Conservation (phyloP, 2,888 invertebrate genomes). For the Orthosia gracilis region DNA sequence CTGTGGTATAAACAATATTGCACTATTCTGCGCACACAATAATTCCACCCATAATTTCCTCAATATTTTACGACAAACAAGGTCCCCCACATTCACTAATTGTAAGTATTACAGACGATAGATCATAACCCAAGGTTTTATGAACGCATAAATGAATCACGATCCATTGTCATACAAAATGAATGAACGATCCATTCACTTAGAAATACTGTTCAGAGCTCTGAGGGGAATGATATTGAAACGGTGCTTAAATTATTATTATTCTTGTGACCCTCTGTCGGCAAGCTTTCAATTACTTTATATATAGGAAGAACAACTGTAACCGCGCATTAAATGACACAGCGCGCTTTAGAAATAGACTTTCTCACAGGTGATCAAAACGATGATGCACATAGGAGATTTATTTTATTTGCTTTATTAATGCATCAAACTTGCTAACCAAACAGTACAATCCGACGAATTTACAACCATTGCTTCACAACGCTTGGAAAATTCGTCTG, state of each 20-base stretch:
- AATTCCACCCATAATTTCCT: neutral
- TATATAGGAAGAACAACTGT: neutral
- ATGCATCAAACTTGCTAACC: too few relatives aligned
- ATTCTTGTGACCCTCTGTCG: slow-evolving; percentile 24
- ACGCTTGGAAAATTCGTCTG: too few relatives aligned
- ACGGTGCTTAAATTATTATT: slow-evolving; percentile 37
- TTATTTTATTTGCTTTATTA: too few relatives aligned
- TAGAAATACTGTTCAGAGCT: slow-evolving; percentile 54
- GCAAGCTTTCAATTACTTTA: neutral
- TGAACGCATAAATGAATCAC: slow-evolving; percentile 59
- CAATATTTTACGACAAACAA: slow-evolving; percentile 25
- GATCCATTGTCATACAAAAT: slow-evolving; percentile 67
- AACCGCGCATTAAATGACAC: too few relatives aligned
- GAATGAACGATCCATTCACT: slow-evolving; percentile 57
- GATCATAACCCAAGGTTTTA: slow-evolving; percentile 51
- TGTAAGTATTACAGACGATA: slow-evolving; percentile 40
- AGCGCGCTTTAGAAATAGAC: too few relatives aligned
- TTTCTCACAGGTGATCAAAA: too few relatives aligned
- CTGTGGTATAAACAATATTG: neutral
- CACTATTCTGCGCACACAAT: neutral
- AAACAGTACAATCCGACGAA: too few relatives aligned
- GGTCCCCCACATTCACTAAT: slow-evolving; percentile 17
- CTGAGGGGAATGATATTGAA: slow-evolving; percentile 28
- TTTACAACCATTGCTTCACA: too few relatives aligned
- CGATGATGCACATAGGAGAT: too few relatives aligned